These are phyloP conservation scores for Hirtodrosophila duncani DNA, from an alignment of 2,888 invertebrate genomes.

Conservation along the genomic window DNA sequence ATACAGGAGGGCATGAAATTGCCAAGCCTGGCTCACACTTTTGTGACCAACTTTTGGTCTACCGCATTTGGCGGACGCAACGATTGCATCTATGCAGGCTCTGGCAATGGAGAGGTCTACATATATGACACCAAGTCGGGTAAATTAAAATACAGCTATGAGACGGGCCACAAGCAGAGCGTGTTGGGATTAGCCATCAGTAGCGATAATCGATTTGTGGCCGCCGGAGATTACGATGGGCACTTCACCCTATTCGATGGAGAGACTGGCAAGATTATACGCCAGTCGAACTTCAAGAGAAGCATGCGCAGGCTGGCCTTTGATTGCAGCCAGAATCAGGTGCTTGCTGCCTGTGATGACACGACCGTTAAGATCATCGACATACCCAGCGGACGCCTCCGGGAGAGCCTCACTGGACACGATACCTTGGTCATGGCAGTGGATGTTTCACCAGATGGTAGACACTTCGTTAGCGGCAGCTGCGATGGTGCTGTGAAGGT, in stretches of 20 bases:
- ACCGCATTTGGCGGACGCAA: constrained; percentile 9
- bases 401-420: constrained; percentile 7
- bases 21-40: constrained; percentile 12
- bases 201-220: constrained; percentile 14
- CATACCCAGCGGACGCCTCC: constrained; percentile 16
- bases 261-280: constrained; percentile 19
- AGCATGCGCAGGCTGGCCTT: constrained; percentile 23
- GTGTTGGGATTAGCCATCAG: constrained; percentile 26
- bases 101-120: constrained; percentile 24
- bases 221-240: constrained; percentile 21
- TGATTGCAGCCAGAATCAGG: not conserved
- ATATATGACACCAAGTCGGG: constrained; percentile 21
- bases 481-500: constrained; percentile 29
- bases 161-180: constrained; percentile 19
- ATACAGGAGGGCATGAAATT: constrained; percentile 12
- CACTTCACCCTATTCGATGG: constrained; percentile 28
- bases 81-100: constrained; percentile 28
- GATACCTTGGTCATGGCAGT: constrained; percentile 24
- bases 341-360: constrained; percentile 37
- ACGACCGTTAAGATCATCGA: constrained; percentile 32
- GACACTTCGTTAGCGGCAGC: constrained; percentile 23
- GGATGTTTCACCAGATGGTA: constrained; percentile 16
- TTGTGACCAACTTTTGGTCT: constrained; percentile 36
- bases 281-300: constrained; percentile 1
- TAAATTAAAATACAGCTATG: constrained; percentile 12